Conservation (phyloP, 2,888 invertebrate species). For the Drosophila emarginata region DNA sequence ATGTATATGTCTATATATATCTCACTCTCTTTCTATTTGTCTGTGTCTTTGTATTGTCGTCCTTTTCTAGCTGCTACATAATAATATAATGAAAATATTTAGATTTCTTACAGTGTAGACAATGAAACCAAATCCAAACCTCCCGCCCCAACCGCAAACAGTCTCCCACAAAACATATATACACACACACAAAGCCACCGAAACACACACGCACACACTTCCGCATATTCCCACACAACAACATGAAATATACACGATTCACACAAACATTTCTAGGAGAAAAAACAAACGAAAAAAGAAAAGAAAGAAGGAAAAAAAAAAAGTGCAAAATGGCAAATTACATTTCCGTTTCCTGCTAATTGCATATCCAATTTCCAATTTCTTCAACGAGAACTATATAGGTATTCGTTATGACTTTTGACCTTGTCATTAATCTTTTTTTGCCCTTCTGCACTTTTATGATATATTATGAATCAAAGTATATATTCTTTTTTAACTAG, state of each 20-base stretch:
- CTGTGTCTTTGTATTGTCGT: background rate
- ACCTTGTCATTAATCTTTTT: too few relatives aligned
- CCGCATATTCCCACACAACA: constrained; percentile 8
- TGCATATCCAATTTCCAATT: background rate
- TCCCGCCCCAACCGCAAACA: constrained; percentile 18
- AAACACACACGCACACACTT: constrained; percentile 24
- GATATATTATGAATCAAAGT: background rate
- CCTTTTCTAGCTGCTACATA: background rate
- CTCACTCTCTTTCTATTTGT: background rate
- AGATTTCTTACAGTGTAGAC: constrained; percentile 11
- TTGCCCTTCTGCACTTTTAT: background rate
- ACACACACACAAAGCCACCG: constrained; percentile 24
- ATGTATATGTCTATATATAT: background rate
- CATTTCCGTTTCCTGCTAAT: background rate
- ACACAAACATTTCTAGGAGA: background rate
- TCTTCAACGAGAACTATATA: background rate
- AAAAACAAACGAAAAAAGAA: background rate
- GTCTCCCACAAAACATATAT: constrained; percentile 22
- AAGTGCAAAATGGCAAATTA: background rate
- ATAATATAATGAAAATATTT: background rate
- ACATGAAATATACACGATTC: constrained; percentile 11
- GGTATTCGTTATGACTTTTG: background rate
- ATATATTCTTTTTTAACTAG: background rate
- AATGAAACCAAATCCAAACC: background rate
- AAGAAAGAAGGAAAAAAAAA: background rate